Base-by-base conservation (phyloP, 2,888 invertebrate species). In the Anthophora plumipes region DNA sequence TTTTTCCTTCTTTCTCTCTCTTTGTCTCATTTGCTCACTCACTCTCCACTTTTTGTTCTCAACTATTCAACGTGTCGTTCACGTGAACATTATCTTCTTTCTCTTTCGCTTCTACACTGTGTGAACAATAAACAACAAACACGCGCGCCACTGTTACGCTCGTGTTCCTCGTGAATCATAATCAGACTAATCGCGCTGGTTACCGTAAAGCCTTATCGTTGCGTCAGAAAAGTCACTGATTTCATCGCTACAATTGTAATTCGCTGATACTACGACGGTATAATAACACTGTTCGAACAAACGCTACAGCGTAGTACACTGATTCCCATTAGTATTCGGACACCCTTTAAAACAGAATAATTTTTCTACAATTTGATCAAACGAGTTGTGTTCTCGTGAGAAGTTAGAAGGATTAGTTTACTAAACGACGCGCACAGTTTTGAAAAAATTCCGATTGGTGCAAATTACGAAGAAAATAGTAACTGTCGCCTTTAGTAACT, bases 141-240 rank as follows among this genome's bases (percentile, higher is more conserved):
- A 31, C n/a, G n/a, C n/a, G 39, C 20, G 31, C 41, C 31, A 12
- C 31, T 22, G 46, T 12, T 50, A 31, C 3, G 54, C 50, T 57
- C 48, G 55, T 22, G 52, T 41, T 63, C 41, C 54, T 31, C 54
- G 59, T 78, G 70, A 79, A 79, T 79, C 78, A 79, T 70, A 79
- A 79, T 79, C 70, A 46, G 25, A 6, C 70, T 78, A 79, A 78
- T 79, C 78, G 46, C 41, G 25, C 64, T 66, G 41, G 76, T 67
- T 77, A 64, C 57, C 25, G 50, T 55, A 46, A 31, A n/a, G 37
- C 39, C 50, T 78, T 78, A 79, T 79, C 78, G 70, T 79, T 79
- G 70, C 79, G 79, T 79, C 78, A 79, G 70, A 70, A 64, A 70
- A 79, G 39, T 78, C 70, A 25, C 79, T 59, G 78, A 79, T 79